These are phyloP conservation scores for Dicrostonyx torquatus DNA, from an alignment of 2,797 vertebrate species.

Conservation along the genomic window DNA sequence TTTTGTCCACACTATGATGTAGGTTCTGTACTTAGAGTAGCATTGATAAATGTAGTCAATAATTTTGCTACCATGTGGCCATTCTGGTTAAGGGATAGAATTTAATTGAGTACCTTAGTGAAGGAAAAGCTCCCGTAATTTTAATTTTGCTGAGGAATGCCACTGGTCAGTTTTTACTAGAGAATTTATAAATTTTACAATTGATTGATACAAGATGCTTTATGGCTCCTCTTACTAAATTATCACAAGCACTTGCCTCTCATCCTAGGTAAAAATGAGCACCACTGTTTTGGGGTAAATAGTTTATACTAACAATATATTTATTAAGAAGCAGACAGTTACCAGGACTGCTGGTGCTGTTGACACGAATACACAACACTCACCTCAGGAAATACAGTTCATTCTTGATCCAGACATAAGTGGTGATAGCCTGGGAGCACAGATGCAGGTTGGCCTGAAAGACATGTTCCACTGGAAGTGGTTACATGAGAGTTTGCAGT, in stretches of 20 bases:
- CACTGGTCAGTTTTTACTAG: slow-evolving; percentile 11
- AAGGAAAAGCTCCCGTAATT: slow-evolving; percentile 48
- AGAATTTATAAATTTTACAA: slow-evolving; percentile 21
- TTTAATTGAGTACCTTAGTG: slow-evolving; percentile 34
- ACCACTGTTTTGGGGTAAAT: background rate
- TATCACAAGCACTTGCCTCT: slow-evolving; percentile 1
- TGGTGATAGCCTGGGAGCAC: background rate
- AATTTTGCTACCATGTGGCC: background rate
- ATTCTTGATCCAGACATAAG: background rate
- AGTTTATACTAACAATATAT: slow-evolving; percentile 31
- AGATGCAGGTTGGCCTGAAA: background rate
- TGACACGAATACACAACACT: background rate
- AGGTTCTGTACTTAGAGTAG: slow-evolving; percentile 29
- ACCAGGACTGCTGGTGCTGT: background rate
- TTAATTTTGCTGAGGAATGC: slow-evolving; percentile 56
- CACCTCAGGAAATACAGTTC: background rate
- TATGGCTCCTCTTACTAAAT: slow-evolving; percentile 25
- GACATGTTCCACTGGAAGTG: background rate
- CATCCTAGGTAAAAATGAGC: slow-evolving; percentile 18
- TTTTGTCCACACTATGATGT: background rate
- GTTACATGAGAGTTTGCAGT: background rate
- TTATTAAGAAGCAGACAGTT: slow-evolving; percentile 41
- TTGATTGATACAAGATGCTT: background rate
- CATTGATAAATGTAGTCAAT: slow-evolving; percentile 46
- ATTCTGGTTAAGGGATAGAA: slow-evolving; percentile 52